Conservation (phyloP, 2,113 vertebrate genomes). For the Sporophila hypoxantha region DNA sequence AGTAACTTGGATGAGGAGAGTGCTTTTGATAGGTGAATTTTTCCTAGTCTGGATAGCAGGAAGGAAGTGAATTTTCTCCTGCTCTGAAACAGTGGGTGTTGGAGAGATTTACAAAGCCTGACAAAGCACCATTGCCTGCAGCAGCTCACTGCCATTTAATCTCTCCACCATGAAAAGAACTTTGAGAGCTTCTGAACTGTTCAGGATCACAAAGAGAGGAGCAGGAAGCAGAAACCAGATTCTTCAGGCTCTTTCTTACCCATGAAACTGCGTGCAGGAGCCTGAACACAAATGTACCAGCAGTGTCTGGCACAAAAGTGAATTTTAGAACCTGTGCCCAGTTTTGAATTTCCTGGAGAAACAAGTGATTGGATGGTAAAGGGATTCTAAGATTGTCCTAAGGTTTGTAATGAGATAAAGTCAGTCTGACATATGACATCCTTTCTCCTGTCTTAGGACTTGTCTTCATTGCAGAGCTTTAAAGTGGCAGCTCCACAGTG, state of each 20-base stretch:
- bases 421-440: neutral
- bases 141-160: neutral
- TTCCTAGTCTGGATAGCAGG: neutral
- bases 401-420: neutral
- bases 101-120: neutral
- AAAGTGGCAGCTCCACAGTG: neutral
- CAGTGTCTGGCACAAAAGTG: neutral
- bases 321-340: neutral
- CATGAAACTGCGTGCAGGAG: neutral
- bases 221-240: neutral
- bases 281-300: neutral
- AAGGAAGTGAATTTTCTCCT: neutral
- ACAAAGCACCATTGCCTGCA: neutral
- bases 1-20: neutral
- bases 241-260: neutral
- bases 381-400: neutral
- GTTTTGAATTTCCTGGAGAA: neutral
- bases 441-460: neutral
- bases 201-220: neutral
- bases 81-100: neutral
- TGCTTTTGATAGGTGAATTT: neutral
- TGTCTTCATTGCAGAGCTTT: neutral
- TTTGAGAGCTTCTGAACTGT: neutral
- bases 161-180: neutral
- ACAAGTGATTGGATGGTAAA: neutral